Conservation (phyloP, 2,113 vertebrate genomes). For the Ellobius talpinus region DNA sequence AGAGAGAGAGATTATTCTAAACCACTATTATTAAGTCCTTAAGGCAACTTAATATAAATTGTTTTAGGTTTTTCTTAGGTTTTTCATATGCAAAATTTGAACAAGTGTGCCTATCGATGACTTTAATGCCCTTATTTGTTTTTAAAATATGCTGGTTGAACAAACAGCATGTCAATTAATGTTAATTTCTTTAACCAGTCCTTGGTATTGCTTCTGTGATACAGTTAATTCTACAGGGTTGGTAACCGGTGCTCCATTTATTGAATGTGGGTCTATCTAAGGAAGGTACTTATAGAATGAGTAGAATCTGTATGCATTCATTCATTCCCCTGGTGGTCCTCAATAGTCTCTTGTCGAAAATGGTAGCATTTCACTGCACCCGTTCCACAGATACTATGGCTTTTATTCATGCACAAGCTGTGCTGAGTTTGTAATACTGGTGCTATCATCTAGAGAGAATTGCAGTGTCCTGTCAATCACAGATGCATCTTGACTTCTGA, state of each 20-base stretch:
- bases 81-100: neutral
- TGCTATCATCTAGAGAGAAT: neutral
- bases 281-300: neutral
- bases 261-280: neutral
- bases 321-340: neutral
- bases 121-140: neutral
- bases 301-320: neutral
- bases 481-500: conserved; percentile 37
- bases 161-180: neutral
- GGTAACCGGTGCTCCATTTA: neutral
- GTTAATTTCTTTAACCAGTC: neutral
- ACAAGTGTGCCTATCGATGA: neutral
- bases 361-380: neutral
- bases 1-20: neutral
- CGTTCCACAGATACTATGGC: neutral
- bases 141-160: neutral
- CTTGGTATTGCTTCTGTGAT: neutral
- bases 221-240: neutral
- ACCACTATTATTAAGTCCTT: neutral
- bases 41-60: neutral
- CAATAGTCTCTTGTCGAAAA: conserved; percentile 12
- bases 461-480: conserved; percentile 46
- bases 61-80: neutral
- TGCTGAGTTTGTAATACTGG: neutral
- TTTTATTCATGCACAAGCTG: neutral